Evolutionary conservation across 2,888 invertebrate species (phyloP).

Genomic region (Colostygia pectinataria): DNA sequence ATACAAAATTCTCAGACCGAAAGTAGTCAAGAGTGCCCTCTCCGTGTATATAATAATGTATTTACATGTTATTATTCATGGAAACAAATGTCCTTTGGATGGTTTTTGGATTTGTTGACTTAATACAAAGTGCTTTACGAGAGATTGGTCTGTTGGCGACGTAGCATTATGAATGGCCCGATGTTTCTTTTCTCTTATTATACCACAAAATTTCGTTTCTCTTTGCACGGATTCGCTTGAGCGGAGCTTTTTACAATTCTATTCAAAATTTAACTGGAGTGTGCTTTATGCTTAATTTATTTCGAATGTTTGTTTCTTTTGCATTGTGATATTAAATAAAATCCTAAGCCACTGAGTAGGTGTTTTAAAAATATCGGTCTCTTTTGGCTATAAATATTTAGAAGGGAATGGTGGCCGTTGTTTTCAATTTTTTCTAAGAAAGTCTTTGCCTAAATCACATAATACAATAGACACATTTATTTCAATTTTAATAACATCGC

Average conservation of each 20-base stretch:
- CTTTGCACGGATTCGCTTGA: conserved; percentile 32
- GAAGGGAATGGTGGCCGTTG: no score
- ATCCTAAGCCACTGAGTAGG: no score
- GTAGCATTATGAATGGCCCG: conserved; percentile 63
- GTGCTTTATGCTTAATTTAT: neutral
- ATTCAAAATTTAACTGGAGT: conserved; percentile 11
- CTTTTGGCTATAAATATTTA: no score
- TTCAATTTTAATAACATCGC: no score
- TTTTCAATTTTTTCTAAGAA: no score
- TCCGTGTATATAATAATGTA: conserved; percentile 61
- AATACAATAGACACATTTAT: no score
- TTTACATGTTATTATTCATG: conserved; percentile 78
- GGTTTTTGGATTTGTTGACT: conserved; percentile 78
- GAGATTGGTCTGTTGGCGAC: conserved; percentile 68
- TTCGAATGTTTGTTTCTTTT: neutral
- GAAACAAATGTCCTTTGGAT: conserved; percentile 77
- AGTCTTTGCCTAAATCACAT: no score
- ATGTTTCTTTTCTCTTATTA: conserved; percentile 67
- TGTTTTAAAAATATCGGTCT: no score
- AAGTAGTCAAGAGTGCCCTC: conserved; percentile 36
- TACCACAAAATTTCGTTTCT: conserved; percentile 50
- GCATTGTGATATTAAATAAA: neutral
- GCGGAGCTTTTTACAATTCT: conserved; percentile 36
- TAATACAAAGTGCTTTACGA: conserved; percentile 76
- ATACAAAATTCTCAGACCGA: conserved; percentile 24